Evolutionary conservation across 2,113 vertebrate genomes (phyloP).

Genomic region (Myiozetetes cayanensis): DNA sequence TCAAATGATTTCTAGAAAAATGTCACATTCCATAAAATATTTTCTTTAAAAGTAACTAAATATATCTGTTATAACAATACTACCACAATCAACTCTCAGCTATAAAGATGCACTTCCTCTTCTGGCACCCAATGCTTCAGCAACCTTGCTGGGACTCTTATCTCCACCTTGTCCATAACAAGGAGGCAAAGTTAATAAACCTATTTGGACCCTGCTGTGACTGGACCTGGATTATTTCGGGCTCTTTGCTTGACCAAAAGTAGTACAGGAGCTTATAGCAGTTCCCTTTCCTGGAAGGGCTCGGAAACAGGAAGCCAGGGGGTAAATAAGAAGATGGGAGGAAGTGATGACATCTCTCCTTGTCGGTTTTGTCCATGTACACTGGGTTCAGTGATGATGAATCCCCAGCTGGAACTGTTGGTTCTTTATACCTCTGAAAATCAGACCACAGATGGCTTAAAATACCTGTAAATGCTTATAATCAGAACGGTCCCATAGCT

Average conservation of each 20-base stretch:
- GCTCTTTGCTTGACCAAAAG: neutral
- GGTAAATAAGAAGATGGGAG: neutral
- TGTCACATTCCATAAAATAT: neutral
- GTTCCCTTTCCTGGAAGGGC: neutral
- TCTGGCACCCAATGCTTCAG: neutral
- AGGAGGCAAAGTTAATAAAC: neutral
- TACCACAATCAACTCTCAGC: neutral
- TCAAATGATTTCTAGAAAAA: neutral
- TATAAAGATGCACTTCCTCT: fast-evolving
- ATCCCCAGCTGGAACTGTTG: fast-evolving
- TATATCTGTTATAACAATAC: neutral
- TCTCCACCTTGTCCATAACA: neutral
- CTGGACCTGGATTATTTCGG: neutral
- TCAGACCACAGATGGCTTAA: neutral
- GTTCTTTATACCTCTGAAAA: neutral
- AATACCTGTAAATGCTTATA: neutral
- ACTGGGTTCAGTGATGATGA: neutral
- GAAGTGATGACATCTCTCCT: neutral
- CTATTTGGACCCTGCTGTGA: neutral
- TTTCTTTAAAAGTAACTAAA: neutral
- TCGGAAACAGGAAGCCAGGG: neutral
- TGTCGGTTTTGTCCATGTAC: neutral
- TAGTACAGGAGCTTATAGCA: neutral
- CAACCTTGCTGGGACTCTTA: neutral
- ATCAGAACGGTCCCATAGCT: neutral